A percentile compares a stretch with the other conserved stretches of the same genome.
These are phyloP conservation scores for Emydura subglobosa DNA, from an alignment of 2,113 vertebrate species.

Conservation along the genomic window DNA sequence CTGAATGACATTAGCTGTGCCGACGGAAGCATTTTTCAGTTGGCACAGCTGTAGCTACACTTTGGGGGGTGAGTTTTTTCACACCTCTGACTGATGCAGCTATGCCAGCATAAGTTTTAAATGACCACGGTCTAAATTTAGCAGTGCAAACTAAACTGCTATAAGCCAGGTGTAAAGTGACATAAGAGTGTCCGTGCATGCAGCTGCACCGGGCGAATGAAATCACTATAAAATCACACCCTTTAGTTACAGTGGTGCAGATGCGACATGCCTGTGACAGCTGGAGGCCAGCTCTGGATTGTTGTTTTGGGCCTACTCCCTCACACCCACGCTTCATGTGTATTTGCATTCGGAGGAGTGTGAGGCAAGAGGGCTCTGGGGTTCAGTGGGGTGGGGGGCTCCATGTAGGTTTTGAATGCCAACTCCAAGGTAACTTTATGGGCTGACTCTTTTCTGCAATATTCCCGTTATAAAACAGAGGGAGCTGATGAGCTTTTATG, in stretches of 20 bases:
- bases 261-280: accelerated
- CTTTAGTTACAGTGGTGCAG: too few species aligned
- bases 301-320: accelerated
- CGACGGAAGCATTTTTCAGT: background rate
- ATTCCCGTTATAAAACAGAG: constrained; percentile 55
- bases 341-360: background rate
- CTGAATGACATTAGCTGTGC: background rate
- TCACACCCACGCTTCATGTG: background rate
- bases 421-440: background rate
- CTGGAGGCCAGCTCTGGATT: background rate
- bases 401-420: accelerated
- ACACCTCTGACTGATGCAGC: background rate
- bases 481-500: constrained; percentile 64
- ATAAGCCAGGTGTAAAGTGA: background rate
- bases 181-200: background rate
- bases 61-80: background rate
- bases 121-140: background rate
- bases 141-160: background rate
- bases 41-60: too few species aligned
- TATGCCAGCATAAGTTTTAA: background rate
- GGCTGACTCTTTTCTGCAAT: constrained; percentile 33
- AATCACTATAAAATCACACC: too few species aligned
- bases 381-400: background rate
- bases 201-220: background rate
- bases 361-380: background rate